These are phyloP conservation scores for Eupithecia subumbrata DNA, from an alignment of 2,888 invertebrate species.

Conservation along the genomic window DNA sequence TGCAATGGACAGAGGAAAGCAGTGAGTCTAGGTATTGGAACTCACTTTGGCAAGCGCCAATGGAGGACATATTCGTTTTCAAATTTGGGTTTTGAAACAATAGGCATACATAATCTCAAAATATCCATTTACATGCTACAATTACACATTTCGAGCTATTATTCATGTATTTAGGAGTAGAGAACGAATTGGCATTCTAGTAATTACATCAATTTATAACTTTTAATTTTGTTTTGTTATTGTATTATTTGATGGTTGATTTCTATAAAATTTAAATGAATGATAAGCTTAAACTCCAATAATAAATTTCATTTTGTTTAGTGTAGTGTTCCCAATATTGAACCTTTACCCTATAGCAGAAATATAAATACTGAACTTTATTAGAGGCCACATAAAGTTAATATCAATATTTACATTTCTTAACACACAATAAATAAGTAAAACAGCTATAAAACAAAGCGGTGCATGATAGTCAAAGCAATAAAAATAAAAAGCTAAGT, in stretches of 20 bases:
- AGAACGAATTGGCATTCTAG: conserved; percentile 39
- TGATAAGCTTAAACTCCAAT: conserved; percentile 17
- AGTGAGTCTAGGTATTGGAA: not conserved
- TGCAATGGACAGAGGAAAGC: not conserved
- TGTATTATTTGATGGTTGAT: not conserved
- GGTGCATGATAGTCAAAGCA: conserved; percentile 50
- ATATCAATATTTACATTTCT: conserved; percentile 13
- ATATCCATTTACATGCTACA: conserved; percentile 53
- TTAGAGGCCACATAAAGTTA: not conserved
- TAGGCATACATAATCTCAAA: conserved; percentile 46
- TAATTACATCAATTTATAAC: conserved; percentile 16
- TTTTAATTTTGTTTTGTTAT: not conserved
- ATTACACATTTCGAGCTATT: conserved; percentile 37
- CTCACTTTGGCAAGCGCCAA: not conserved
- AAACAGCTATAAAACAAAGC: conserved; percentile 44
- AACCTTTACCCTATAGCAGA: conserved; percentile 24
- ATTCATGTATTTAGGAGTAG: conserved; percentile 38
- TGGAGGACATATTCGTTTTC: not conserved
- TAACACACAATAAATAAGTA: conserved; percentile 29
- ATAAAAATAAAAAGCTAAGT: conserved; percentile 57
- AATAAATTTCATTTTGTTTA: conserved; percentile 27
- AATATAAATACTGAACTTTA: conserved; percentile 8
- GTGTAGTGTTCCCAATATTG: conserved; percentile 27
- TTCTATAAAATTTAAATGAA: conserved; percentile 20
- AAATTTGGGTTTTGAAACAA: conserved; percentile 15